Base-by-base conservation (phyloP, 2,888 invertebrate genomes). In the Pyralis farinalis region DNA sequence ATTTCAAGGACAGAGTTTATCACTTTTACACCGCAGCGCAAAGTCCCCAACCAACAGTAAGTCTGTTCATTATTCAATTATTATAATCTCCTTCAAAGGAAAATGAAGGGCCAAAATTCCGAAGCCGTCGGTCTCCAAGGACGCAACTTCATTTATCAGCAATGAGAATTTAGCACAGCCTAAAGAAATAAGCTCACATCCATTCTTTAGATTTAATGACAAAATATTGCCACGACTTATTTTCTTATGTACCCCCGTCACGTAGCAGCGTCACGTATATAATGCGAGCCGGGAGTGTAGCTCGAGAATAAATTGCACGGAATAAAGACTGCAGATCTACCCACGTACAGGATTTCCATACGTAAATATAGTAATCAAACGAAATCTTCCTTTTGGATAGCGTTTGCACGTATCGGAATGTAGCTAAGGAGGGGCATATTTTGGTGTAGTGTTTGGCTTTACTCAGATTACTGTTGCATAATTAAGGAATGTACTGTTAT, bases 341-440 rank as follows among this genome's bases (percentile, higher is more conserved):
- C 50, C 58, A 58, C 59, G 60, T 54, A 51, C 47, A 30, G 36
- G 51, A 62, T 62, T 60, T 54, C 49, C 64, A 60, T 66, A 63
- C 49, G 53, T 57, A 59, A 66, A 63, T 52, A 58, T 22, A 34
- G 34, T 34, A 34, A 11, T 34, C 31, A 21, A 33, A 33, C 20
- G 1, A n/a, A 33, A 20, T 9, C 7, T 33, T 21, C 16, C 21
- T 33, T 21, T 6, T 30, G 29, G 21, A 33, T 33, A 9, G 31
- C 29, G 10, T 31, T 34, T 40, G 30, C 34, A 44, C 40, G 36
- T 44, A 40, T 22, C 40, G 21, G 36, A 25, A 25, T 25, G 25
- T 25, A 25, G 25, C 3, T 5, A 21, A 21, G 3, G n/a, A n/a
- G n/a, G n/a, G n/a, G n/a, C n/a, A n/a, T n/a, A n/a, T n/a, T n/a